Evolutionary conservation across 2,888 invertebrate genomes (phyloP), one percentile per base, ranked within the genome.

Genomic region (Malthinus flaveolus): DNA sequence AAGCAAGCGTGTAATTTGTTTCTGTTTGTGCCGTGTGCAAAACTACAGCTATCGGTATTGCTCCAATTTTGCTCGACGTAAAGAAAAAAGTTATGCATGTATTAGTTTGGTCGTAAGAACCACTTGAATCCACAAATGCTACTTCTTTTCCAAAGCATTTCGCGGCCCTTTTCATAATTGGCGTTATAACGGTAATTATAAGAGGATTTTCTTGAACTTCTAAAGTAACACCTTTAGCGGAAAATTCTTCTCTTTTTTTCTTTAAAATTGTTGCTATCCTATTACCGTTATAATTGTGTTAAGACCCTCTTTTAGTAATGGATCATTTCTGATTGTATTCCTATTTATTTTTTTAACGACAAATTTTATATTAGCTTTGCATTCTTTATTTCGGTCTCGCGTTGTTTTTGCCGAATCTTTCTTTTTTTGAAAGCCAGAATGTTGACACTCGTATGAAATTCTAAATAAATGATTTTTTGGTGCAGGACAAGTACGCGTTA

Each of bases 121-220:
- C 63, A 35, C 56, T 65, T 3, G 61, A 61, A 56, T 65, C 63
- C 12, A 64, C 52, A 46, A 64, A 65, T 31, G 50, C 54, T 7
- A 62, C 53, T 56, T 59, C 61, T n/a, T 49, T 12, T 12, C 46
- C 36, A 56, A 55, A 45, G 7, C 23, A 31, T 32, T 34, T 32
- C 9, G 8, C 11, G 7, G 61, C 59, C 33, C 49, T 42, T 45
- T 52, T 23, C 64, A 65, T 65, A 46, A 62, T 46, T 35, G 54
- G 57, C n/a, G 65, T 65, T 35, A 61, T 23, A 45, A 53, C 23
- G 12, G 56, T 47, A n/a, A 53, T 50, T 10, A 55, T 48, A 52
- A 62, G 47, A 48, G 62, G 62, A 61, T 61, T 57, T 56, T 62
- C 50, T 39, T 56, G 34, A 52, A 62, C 32, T 35, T 36, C 39